Percentiles rank a stretch among this genome's conserved stretches.
These are phyloP conservation scores for Dinocampus coccinellae DNA, from an alignment of 2,888 invertebrate species.

Conservation along the genomic window DNA sequence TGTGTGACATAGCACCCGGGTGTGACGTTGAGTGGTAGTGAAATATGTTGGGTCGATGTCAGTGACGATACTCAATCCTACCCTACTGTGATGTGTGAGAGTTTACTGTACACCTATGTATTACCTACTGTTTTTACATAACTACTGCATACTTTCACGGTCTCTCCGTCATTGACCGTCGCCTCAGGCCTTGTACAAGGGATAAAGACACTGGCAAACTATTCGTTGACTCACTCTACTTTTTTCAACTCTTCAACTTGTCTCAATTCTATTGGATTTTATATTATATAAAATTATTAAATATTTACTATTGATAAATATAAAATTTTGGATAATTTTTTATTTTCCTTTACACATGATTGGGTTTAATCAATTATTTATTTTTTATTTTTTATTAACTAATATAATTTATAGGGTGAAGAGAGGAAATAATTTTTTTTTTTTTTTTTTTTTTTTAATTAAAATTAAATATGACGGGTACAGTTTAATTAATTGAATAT, in stretches of 20 bases:
- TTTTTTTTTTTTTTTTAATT: too few relatives aligned
- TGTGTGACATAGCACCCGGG: neutral
- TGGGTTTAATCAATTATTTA: neutral
- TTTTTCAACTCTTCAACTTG: neutral
- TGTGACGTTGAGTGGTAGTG: neutral
- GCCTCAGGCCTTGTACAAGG: neutral
- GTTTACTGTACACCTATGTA: neutral
- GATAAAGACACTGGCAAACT: neutral
- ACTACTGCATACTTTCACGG: neutral
- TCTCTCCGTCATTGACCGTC: neutral
- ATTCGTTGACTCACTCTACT: neutral
- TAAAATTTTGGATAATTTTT: neutral
- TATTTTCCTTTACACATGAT: neutral
- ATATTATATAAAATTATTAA: neutral
- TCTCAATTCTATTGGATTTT: neutral
- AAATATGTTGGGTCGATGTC: neutral
- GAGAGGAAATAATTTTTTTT: too few relatives aligned
- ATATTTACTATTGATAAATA: neutral
- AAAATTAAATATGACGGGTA: neutral
- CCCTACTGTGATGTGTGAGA: neutral
- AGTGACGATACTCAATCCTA: neutral
- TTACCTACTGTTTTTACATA: neutral
- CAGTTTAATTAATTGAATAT: neutral
- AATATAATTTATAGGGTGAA: neutral
- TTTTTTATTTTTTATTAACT: too few relatives aligned